Percentiles rank a stretch among this genome's conserved stretches.
Conservation (phyloP, 2,888 invertebrate species). For the Petrophora chlorosata region DNA sequence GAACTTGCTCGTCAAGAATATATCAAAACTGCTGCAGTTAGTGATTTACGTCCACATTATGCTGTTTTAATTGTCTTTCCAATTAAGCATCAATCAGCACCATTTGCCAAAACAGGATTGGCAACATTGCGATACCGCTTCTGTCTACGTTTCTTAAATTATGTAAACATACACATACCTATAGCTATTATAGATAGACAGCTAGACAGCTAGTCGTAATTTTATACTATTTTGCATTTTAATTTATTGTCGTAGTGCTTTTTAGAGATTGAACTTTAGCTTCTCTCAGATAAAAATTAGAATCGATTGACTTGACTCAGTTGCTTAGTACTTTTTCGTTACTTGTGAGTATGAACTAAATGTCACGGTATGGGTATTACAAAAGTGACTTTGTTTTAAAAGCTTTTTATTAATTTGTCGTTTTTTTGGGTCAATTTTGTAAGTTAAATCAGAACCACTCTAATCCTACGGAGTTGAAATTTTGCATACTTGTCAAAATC, state of each 20-base stretch:
- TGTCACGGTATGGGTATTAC: background rate
- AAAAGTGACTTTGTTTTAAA: no score
- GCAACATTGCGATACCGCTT: background rate
- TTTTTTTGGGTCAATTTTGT: no score
- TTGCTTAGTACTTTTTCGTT: background rate
- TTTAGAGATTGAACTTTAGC: slow-evolving; percentile 11
- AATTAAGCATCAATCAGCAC: slow-evolving; percentile 5
- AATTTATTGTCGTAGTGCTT: background rate
- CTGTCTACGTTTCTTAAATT: slow-evolving; percentile 4
- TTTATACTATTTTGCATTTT: background rate
- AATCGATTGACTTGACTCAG: background rate
- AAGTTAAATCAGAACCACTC: no score
- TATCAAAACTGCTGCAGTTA: background rate
- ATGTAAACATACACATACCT: slow-evolving; percentile 7
- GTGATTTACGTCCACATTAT: background rate
- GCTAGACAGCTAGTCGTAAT: no score
- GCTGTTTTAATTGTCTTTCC: slow-evolving; percentile 1
- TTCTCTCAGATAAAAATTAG: background rate
- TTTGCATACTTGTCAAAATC: no score
- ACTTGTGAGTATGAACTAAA: background rate
- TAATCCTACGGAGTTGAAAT: no score
- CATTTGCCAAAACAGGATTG: slow-evolving; percentile 1
- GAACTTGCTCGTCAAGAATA: background rate
- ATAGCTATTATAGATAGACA: background rate
- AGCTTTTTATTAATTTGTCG: no score